A percentile compares a stretch with the other conserved stretches of the same genome.
These are phyloP conservation scores for Polyodon spathula DNA, from an alignment of 2,113 vertebrate genomes.

Conservation along the genomic window DNA sequence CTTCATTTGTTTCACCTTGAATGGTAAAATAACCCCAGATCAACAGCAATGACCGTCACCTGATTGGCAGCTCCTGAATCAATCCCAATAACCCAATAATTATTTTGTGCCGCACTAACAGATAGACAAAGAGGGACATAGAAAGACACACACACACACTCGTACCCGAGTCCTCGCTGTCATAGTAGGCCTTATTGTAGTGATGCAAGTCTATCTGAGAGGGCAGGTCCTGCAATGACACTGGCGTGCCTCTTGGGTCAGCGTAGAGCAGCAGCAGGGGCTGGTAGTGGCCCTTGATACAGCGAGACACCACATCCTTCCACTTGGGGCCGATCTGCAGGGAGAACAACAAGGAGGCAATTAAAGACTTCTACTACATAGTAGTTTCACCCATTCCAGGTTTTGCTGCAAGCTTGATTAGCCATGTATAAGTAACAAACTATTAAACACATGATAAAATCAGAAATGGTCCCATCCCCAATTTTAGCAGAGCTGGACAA, in stretches of 20 bases:
- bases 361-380: too few relatives aligned
- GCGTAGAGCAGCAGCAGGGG: slow-evolving; percentile 93
- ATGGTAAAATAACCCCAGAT: too few relatives aligned
- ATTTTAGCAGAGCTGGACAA: too few relatives aligned
- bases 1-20: too few relatives aligned
- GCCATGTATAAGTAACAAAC: too few relatives aligned
- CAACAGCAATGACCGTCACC: too few relatives aligned
- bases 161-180: slow-evolving; percentile 94
- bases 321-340: slow-evolving; percentile 92
- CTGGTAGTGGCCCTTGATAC: slow-evolving; percentile 97
- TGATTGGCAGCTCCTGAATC: too few relatives aligned
- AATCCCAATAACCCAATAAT: too few relatives aligned
- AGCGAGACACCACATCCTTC: slow-evolving; percentile 97
- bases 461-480: too few relatives aligned
- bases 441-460: too few relatives aligned
- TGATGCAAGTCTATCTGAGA: slow-evolving; percentile 76
- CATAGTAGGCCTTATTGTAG: slow-evolving; percentile 83
- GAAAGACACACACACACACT: slow-evolving; percentile 18
- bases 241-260: slow-evolving; percentile 92
- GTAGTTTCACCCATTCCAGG: too few relatives aligned
- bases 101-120: neutral
- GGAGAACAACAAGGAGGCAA: slow-evolving; percentile 11
- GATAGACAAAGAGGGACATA: slow-evolving; percentile 11
- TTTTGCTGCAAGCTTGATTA: too few relatives aligned
- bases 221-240: slow-evolving; percentile 78